Evolutionary conservation across 2,797 vertebrate genomes (phyloP), one percentile per base, ranked within the genome.

Genomic region (Cacajao melanocephalus): DNA sequence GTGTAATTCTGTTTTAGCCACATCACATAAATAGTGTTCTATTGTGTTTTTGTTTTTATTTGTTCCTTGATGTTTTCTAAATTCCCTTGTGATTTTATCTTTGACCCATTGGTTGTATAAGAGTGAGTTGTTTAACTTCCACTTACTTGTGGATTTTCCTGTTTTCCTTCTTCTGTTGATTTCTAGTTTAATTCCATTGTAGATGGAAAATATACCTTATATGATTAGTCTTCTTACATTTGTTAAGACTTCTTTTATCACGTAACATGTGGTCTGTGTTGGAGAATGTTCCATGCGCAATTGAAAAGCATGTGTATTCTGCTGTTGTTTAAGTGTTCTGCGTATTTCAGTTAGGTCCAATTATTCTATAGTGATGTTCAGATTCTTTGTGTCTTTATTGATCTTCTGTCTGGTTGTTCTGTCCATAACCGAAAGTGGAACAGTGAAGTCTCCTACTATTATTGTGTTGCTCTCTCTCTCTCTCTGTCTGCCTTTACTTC

Each of bases 141-240:
- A 81, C 46, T 5, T 81, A 36, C 48, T 55, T 90, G 28, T 87
- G 24, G 2, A 28, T 33, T 95, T 84, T 91, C 36, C 46, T 72
- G 17, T 70, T 93, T 78, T 55, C 24, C 58, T 94, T 94, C 30
- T 87, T 15, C 33, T 87, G 8, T 67, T 79, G 30, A 57, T 82
- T 93, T 83, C 52, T 95, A 64, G 19, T 95, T 94, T 93, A 64
- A 90, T 87, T 87, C 14, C 41, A 28, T 57, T 86, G 50, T 95
- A 24, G 28, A 83, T 28, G 30, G 50, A 94, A 50, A 88, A 50
- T 50, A 70, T 48, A 41, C n/a, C 55, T 81, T 22, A 46, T 48
- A 48, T 72, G 22, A 72, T 90, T 83, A 57, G 0, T 87, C 58
- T 24, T 88, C 41, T 92, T 93, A 61, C 24, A 36, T 52, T 80